phyloP scores from a whole-genome alignment of 1,140 invertebrate species.

The Drosophila cardini region DNA sequence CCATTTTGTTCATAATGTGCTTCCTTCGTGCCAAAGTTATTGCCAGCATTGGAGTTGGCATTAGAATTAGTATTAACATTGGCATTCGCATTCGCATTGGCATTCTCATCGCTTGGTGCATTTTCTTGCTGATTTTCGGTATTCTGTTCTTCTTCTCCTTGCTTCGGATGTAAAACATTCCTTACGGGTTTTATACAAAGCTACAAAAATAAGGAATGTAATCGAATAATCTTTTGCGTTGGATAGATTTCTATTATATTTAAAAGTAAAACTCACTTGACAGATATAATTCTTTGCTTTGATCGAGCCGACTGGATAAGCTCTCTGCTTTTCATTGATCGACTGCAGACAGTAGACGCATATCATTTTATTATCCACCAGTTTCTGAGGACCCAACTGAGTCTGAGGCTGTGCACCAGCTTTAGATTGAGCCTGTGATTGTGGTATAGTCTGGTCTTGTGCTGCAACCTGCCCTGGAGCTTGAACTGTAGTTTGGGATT shows the following conservation, averaged over 20 bases:
- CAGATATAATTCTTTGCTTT: slow-evolving; percentile 4
- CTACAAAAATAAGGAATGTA: neutral
- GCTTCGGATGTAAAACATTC: neutral
- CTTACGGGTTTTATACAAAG: slow-evolving; percentile 10
- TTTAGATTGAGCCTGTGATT: neutral
- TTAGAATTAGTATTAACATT: neutral
- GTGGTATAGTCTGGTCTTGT: neutral
- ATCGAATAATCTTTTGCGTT: neutral
- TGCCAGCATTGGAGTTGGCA: neutral
- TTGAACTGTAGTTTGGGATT: neutral
- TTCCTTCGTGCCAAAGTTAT: slow-evolving; percentile 4
- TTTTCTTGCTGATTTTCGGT: slow-evolving; percentile 7
- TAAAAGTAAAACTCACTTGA: no score
- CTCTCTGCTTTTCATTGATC: neutral
- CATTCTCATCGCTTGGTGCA: slow-evolving; percentile 14
- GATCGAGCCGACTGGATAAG: neutral
- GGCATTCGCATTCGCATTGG: slow-evolving; percentile 1
- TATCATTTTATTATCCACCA: neutral
- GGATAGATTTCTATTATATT: no score
- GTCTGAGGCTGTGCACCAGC: neutral
- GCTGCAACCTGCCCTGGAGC: neutral
- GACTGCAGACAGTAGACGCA: slow-evolving; percentile 30
- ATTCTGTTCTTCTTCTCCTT: neutral
- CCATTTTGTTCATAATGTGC: neutral
- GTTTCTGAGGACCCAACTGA: neutral